phyloP scores from a whole-genome alignment of 2,888 invertebrate genomes.

The Eupithecia subfuscata region DNA sequence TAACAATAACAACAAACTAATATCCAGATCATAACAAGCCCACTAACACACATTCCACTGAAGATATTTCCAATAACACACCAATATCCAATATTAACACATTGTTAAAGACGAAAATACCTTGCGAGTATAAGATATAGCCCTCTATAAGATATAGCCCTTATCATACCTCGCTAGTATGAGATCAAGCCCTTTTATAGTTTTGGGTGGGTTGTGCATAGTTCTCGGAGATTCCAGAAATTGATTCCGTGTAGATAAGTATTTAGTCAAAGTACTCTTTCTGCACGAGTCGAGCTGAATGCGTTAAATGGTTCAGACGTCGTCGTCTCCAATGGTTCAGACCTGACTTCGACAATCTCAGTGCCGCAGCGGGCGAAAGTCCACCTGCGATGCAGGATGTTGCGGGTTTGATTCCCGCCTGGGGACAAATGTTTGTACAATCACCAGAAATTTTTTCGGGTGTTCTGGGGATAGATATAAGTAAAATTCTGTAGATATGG shows the following conservation, averaged over 20 bases:
- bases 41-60: slow-evolving; percentile 40
- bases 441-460: no score
- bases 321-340: slow-evolving; percentile 9
- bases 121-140: slow-evolving; percentile 40
- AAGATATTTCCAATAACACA: slow-evolving; percentile 44
- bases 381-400: no score
- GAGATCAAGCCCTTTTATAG: slow-evolving; percentile 45
- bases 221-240: slow-evolving; percentile 44
- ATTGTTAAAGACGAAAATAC: slow-evolving; percentile 49
- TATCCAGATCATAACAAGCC: slow-evolving; percentile 14
- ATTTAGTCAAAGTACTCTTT: slow-evolving; percentile 5
- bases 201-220: slow-evolving; percentile 22
- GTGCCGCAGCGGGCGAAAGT: no score
- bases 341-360: neutral
- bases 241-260: slow-evolving; percentile 28
- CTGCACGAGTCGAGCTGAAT: slow-evolving; percentile 17
- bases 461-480: no score
- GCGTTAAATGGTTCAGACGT: slow-evolving; percentile 10
- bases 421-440: neutral
- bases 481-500: no score
- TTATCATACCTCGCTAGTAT: neutral
- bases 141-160: slow-evolving; percentile 40
- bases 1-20: slow-evolving; percentile 12
- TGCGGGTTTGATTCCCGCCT: no score
- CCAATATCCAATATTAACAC: slow-evolving; percentile 48